These are phyloP conservation scores for Andrena marginata DNA, from an alignment of 2,888 invertebrate species.

Conservation along the genomic window DNA sequence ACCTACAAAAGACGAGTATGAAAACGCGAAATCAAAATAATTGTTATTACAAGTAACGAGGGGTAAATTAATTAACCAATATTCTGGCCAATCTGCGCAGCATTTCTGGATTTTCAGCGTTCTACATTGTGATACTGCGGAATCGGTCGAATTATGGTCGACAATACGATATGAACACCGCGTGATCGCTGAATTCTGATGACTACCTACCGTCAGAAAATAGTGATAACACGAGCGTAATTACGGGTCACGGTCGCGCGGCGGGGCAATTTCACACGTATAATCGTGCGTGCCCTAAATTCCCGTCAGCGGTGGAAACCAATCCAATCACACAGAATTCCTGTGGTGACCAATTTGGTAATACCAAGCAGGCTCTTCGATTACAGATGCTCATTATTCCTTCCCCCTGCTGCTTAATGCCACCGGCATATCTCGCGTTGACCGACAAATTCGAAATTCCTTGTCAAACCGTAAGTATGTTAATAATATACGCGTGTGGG, in stretches of 20 bases:
- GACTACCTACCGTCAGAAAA: constrained; percentile 34
- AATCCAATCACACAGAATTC: constrained; percentile 63
- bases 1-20: too few species aligned
- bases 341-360: constrained; percentile 56
- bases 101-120: background rate
- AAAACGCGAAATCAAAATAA: too few species aligned
- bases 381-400: constrained; percentile 59
- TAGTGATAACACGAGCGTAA: constrained; percentile 59
- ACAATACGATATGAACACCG: background rate
- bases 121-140: background rate
- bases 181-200: constrained; percentile 3
- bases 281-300: constrained; percentile 69
- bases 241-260: constrained; percentile 51
- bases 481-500: background rate
- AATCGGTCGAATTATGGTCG: background rate
- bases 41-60: too few species aligned
- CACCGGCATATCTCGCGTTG: constrained; percentile 46
- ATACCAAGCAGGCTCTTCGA: constrained; percentile 53
- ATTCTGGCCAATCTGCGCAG: background rate
- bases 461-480: background rate
- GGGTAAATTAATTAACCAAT: too few species aligned
- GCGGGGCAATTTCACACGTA: constrained; percentile 71
- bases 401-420: constrained; percentile 50
- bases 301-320: constrained; percentile 64
- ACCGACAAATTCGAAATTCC: constrained; percentile 37